Conservation (phyloP, 1,140 invertebrate genomes). For the Drosophila simulans region DNA sequence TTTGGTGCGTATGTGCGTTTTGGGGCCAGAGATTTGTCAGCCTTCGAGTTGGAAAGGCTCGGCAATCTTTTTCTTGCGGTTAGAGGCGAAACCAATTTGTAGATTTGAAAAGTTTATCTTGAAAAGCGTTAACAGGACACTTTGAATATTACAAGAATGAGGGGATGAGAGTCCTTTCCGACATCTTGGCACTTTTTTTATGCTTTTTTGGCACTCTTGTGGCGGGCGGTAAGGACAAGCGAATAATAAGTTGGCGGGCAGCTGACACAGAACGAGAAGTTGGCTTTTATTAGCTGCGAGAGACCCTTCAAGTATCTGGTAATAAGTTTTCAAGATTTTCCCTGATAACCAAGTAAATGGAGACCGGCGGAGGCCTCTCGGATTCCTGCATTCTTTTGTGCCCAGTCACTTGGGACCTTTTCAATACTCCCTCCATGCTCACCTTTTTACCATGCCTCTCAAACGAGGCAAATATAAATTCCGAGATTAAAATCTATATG, state of each 20-base stretch:
- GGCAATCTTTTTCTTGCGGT: constrained; percentile 62
- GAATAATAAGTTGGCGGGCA: constrained; percentile 40
- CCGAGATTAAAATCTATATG: constrained; percentile 44
- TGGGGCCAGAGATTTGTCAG: constrained; percentile 43
- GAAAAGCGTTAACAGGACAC: constrained; percentile 76
- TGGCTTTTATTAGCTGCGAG: constrained; percentile 55
- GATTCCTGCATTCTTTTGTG: constrained; percentile 4
- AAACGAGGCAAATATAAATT: constrained; percentile 30
- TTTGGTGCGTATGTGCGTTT: constrained; percentile 24
- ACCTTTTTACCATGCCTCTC: constrained; percentile 15
- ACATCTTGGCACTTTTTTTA: constrained; percentile 17
- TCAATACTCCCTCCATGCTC: constrained; percentile 8
- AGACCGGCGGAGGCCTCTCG: neutral
- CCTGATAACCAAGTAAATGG: constrained; percentile 28
- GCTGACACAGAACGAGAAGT: constrained; percentile 45
- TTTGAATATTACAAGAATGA: constrained; percentile 56
- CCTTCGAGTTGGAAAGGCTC: constrained; percentile 45
- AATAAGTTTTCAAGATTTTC: constrained; percentile 50
- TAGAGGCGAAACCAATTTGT: constrained; percentile 82
- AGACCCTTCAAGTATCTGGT: constrained; percentile 53
- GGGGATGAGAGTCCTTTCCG: constrained; percentile 5
- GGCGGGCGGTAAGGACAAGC: constrained; percentile 1
- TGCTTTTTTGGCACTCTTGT: constrained; percentile 33
- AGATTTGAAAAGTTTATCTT: constrained; percentile 78
- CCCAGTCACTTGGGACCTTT: constrained; percentile 2